Conservation (phyloP, 2,797 vertebrate genomes). For the Phalanger gymnotis region DNA sequence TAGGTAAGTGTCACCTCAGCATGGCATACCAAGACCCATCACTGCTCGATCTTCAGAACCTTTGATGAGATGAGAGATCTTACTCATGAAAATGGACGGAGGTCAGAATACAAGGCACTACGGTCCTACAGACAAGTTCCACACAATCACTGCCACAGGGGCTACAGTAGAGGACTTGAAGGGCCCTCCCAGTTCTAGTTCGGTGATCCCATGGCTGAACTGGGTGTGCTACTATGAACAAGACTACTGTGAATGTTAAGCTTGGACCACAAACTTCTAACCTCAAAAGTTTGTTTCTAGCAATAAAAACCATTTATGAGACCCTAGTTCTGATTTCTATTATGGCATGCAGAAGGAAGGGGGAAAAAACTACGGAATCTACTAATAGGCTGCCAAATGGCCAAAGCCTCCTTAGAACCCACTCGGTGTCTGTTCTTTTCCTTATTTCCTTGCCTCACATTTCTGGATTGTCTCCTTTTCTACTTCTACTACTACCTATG, state of each 20-base stretch:
- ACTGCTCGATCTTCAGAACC: not conserved
- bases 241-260: not conserved
- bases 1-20: not conserved
- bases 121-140: not conserved
- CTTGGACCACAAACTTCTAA: not conserved
- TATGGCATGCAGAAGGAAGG: not conserved
- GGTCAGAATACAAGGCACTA: not conserved
- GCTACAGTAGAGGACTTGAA: not conserved
- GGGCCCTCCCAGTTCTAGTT: not conserved
- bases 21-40: not conserved
- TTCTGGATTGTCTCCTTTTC: not conserved
- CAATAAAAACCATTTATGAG: not conserved
- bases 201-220: not conserved
- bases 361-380: not conserved
- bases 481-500: not conserved
- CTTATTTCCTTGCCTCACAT: not conserved
- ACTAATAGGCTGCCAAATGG: not conserved
- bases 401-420: not conserved
- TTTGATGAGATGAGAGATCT: not conserved
- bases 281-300: not conserved
- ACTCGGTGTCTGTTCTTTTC: not conserved
- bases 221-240: not conserved
- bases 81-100: not conserved
- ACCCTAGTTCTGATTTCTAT: not conserved
- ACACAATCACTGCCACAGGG: not conserved